Conservation (phyloP, 1,140 invertebrate genomes). For the Epicauta chinensis region DNA sequence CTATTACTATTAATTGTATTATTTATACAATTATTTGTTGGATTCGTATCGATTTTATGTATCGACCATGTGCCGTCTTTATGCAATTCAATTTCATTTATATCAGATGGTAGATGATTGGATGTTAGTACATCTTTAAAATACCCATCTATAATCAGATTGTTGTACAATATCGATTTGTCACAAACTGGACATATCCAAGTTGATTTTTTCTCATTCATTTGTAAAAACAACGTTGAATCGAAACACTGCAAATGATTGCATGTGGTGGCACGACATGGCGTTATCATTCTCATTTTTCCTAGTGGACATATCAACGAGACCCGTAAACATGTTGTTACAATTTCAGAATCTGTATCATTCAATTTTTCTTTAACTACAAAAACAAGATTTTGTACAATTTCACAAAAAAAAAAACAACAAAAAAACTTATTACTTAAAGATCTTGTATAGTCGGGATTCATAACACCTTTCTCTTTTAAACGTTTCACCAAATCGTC, state of each 20-base stretch:
- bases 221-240: conserved; percentile 88
- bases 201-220: conserved; percentile 97
- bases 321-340: conserved; percentile 85
- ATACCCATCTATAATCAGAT: conserved; percentile 86
- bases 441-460: conserved; percentile 82
- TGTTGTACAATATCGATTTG: conserved; percentile 80
- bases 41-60: conserved; percentile 54
- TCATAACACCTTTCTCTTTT: conserved; percentile 78
- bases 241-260: conserved; percentile 98
- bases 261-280: conserved; percentile 84
- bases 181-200: conserved; percentile 99
- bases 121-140: conserved; percentile 76
- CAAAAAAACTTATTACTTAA: conserved; percentile 65
- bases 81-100: conserved; percentile 79
- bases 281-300: conserved; percentile 90
- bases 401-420: conserved; percentile 2
- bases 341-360: conserved; percentile 91
- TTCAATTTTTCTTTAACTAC: conserved; percentile 84
- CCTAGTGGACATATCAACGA: conserved; percentile 89
- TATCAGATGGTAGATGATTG: conserved; percentile 55
- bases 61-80: conserved; percentile 86
- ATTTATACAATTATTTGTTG: conserved; percentile 31
- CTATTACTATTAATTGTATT: too few relatives aligned
- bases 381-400: conserved; percentile 54
- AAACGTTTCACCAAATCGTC: conserved; percentile 73